These are phyloP conservation scores for Galerucella pusilla DNA, from an alignment of 2,888 invertebrate species.

Conservation along the genomic window DNA sequence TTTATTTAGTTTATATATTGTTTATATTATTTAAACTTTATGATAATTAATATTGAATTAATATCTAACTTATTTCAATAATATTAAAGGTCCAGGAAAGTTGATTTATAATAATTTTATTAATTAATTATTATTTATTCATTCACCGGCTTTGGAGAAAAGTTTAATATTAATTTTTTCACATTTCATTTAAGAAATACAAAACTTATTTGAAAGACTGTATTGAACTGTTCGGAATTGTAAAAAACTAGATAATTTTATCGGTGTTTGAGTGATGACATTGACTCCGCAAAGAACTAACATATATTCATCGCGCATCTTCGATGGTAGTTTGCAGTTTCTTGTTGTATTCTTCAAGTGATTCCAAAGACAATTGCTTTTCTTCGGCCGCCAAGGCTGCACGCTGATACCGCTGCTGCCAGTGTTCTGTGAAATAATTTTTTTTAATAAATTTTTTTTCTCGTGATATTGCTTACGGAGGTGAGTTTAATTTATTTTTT, in stretches of 20 bases:
- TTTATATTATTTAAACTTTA: too few species aligned
- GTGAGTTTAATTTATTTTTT: background rate
- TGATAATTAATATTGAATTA: too few species aligned
- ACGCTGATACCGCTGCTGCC: constrained; percentile 15
- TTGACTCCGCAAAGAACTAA: constrained; percentile 58
- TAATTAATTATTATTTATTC: background rate
- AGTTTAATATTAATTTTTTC: background rate
- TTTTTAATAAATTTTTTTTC: background rate
- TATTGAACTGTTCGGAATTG: constrained; percentile 32
- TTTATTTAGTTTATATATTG: too few species aligned
- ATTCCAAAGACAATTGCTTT: constrained; percentile 38
- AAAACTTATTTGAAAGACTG: constrained; percentile 17
- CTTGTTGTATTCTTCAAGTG: constrained; percentile 32
- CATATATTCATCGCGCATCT: constrained; percentile 47
- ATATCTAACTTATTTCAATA: too few species aligned
- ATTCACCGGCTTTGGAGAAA: background rate
- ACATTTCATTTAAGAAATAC: background rate
- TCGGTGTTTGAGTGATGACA: constrained; percentile 54
- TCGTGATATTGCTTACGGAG: background rate
- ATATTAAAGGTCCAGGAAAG: too few species aligned
- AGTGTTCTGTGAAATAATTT: constrained; percentile 9
- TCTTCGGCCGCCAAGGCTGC: constrained; percentile 26
- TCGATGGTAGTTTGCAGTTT: constrained; percentile 42
- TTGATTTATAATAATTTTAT: background rate
- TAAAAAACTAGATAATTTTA: constrained; percentile 34